These are phyloP conservation scores for Popillia japonica DNA, from an alignment of 1,140 invertebrate species.

Conservation along the genomic window DNA sequence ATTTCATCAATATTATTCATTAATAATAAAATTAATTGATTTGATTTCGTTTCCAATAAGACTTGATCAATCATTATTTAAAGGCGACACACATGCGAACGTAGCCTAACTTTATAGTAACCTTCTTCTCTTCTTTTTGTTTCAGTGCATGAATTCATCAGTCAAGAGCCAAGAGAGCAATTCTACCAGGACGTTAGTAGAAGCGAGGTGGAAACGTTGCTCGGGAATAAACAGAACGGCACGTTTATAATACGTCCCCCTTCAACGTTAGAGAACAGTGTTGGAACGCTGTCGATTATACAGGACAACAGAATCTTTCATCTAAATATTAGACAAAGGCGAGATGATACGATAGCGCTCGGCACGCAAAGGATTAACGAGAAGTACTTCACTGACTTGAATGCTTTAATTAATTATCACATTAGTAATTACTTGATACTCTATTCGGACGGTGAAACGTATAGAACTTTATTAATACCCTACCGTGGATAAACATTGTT, in stretches of 20 bases:
- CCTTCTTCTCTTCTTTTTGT: neutral
- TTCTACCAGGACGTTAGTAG: conserved; percentile 55
- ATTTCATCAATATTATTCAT: too few species aligned
- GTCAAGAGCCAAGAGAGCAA: conserved; percentile 44
- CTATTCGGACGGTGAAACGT: conserved; percentile 50
- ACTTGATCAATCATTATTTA: neutral
- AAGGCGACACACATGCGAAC: too few species aligned
- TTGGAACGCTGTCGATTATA: conserved; percentile 54
- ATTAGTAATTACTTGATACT: conserved; percentile 58
- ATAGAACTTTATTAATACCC: conserved; percentile 54
- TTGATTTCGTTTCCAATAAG: neutral
- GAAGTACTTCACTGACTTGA: conserved; percentile 53
- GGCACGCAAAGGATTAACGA: conserved; percentile 56
- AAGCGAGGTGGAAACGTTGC: conserved; percentile 51
- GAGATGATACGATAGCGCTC: conserved; percentile 53
- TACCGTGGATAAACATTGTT: conserved; percentile 50
- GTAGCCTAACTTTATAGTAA: too few species aligned
- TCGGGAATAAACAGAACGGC: conserved; percentile 53
- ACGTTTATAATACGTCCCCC: conserved; percentile 59
- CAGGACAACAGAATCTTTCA: conserved; percentile 56
- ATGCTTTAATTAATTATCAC: conserved; percentile 58
- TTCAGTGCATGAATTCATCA: conserved; percentile 36
- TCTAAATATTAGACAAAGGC: conserved; percentile 53
- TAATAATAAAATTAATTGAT: too few species aligned
- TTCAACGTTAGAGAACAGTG: conserved; percentile 44